Base-by-base conservation (phyloP, 2,888 invertebrate species). In the Anaspis maculata region DNA sequence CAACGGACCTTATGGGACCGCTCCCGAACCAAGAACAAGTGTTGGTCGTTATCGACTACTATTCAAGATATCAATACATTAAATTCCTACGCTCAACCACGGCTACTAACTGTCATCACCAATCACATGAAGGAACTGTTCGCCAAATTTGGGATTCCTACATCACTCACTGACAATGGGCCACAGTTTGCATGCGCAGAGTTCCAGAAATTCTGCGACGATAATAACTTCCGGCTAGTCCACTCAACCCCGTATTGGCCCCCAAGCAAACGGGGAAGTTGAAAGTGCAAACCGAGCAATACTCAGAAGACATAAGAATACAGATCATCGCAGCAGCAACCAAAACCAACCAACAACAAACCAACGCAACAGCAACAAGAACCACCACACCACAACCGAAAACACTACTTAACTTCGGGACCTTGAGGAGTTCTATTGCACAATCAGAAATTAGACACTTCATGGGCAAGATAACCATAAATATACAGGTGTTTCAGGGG, bases 251-350 rank as follows among this genome's bases (percentile, higher is more conserved):
- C 24, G 5, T 24, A 24, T 10, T 24, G 24, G 24, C 24, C 31
- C n/a, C n/a, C 28, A 34, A 15, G 30, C 44, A 25, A 52, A 54
- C 36, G 48, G 48, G 5, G 45, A 45, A 25, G 49, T 49, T 2
- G 51, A 52, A 29, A 39, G 41, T 13, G 43, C 45, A 25, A 54
- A 51, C 34, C 39, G 37, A 13, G 40, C 39, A 3, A 33, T 54
- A 10, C 26, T 43, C 13, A 52, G 53, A 19, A 5, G 19, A 9
- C 19, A n/a, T n/a, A n/a, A n/a, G n/a, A n/a, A n/a, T n/a, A n/a
- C n/a, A n/a, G n/a, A n/a, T n/a, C n/a, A n/a, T n/a, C n/a, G n/a
- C n/a, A n/a, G n/a, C n/a, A n/a, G n/a, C n/a, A n/a, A n/a, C n/a
- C n/a, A n/a, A n/a, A n/a, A n/a, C n/a, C n/a, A n/a, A n/a, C n/a